phyloP scores from a whole-genome alignment of 35 echinoderm and acorn worm species.

The Apostichopus parvimensis region DNA sequence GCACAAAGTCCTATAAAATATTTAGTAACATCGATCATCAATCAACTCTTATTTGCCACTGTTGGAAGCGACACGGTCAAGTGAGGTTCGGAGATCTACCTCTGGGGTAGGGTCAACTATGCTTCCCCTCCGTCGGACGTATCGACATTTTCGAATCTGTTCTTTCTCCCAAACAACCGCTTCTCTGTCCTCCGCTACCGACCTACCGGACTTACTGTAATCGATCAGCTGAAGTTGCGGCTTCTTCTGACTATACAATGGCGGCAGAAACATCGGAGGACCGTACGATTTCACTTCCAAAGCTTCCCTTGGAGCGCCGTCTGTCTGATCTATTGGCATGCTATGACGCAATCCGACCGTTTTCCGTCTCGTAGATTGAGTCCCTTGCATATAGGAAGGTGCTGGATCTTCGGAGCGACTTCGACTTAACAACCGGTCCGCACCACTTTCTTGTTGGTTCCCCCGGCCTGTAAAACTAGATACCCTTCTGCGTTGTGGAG shows the following conservation, averaged over 20 bases:
- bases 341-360: slow-evolving; percentile 33
- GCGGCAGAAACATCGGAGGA: slow-evolving; percentile 36
- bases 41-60: too few species aligned
- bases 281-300: slow-evolving; percentile 22
- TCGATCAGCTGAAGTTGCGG: background rate
- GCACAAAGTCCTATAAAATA: too few species aligned
- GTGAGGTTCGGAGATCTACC: background rate
- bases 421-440: background rate
- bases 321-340: background rate
- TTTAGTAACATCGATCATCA: too few species aligned
- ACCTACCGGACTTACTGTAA: slow-evolving; percentile 3
- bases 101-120: slow-evolving; percentile 23
- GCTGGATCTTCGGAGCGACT: background rate
- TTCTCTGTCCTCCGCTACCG: slow-evolving; percentile 2
- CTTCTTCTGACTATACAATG: slow-evolving; percentile 33
- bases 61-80: background rate
- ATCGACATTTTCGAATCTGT: slow-evolving; percentile 31
- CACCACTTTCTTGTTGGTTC: background rate
- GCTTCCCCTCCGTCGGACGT: slow-evolving; percentile 18
- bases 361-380: slow-evolving; percentile 22
- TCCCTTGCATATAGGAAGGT: slow-evolving; percentile 48
- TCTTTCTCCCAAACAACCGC: background rate
- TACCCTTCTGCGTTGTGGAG: background rate
- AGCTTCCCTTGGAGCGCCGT: background rate
- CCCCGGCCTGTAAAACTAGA: background rate